A percentile compares a stretch with the other conserved stretches of the same genome.
These are phyloP conservation scores for Turritopsis dohrnii DNA, from an alignment of 30 jellyfish, hydroid and myxozoan species.

Conservation along the genomic window DNA sequence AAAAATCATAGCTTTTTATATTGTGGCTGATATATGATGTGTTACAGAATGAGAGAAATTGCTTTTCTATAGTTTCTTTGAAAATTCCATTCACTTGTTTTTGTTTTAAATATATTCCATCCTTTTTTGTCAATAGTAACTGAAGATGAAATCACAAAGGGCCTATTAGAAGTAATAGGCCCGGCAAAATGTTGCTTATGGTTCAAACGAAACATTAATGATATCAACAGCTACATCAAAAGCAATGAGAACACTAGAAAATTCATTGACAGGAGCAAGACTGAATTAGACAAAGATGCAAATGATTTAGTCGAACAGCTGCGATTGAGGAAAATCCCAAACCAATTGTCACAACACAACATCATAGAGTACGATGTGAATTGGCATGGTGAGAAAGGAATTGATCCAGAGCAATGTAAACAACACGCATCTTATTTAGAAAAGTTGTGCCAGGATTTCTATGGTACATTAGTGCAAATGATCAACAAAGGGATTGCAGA, in stretches of 20 bases:
- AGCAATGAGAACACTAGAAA: slow-evolving; percentile 43
- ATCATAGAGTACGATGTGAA: slow-evolving; percentile 43
- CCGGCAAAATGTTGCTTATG: slow-evolving; percentile 46
- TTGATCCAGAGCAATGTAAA: slow-evolving; percentile 40
- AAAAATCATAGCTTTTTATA: no score
- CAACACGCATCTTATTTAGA: slow-evolving; percentile 45
- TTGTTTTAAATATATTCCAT: not conserved
- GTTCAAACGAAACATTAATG: slow-evolving; percentile 68
- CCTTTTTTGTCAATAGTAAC: slow-evolving; percentile 39
- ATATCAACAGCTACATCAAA: slow-evolving; percentile 36
- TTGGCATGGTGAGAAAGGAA: slow-evolving; percentile 59
- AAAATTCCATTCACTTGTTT: no score
- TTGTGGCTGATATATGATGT: no score
- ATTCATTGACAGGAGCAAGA: slow-evolving; percentile 48
- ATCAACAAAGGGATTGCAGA: slow-evolving; percentile 64
- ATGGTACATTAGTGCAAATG: slow-evolving; percentile 29
- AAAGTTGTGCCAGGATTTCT: slow-evolving; percentile 57
- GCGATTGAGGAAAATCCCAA: slow-evolving; percentile 14
- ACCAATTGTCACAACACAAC: slow-evolving; percentile 26
- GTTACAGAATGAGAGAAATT: no score
- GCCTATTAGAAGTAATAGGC: slow-evolving; percentile 41
- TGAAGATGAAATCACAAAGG: slow-evolving; percentile 68
- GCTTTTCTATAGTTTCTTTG: no score
- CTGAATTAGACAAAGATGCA: slow-evolving; percentile 59
- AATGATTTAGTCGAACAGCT: slow-evolving; percentile 38